These are phyloP conservation scores for Cebus imitator DNA, from an alignment of 2,113 vertebrate genomes.

Conservation along the genomic window DNA sequence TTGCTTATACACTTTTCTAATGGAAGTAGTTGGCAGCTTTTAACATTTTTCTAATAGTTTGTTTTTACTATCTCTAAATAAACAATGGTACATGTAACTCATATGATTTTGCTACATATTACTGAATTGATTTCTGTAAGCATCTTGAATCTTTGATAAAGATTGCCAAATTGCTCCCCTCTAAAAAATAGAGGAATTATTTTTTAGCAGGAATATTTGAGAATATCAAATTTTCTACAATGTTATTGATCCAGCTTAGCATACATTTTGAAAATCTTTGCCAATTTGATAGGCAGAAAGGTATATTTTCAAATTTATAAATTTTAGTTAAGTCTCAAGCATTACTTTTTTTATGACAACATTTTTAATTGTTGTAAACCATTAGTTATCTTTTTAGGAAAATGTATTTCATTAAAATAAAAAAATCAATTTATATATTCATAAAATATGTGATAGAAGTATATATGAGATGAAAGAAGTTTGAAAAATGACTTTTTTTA, in stretches of 20 bases:
- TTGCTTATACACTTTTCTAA: background rate
- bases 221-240: background rate
- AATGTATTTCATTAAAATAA: background rate
- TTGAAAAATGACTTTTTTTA: conserved; percentile 13
- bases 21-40: background rate
- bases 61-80: background rate
- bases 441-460: background rate
- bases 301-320: background rate
- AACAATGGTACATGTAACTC: background rate
- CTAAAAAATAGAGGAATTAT: background rate
- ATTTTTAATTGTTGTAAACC: background rate
- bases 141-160: conserved; percentile 6
- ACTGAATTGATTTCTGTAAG: background rate
- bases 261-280: conserved; percentile 7
- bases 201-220: background rate
- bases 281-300: background rate
- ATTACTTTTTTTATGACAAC: background rate
- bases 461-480: background rate
- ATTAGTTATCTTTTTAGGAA: background rate
- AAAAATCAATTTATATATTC: background rate
- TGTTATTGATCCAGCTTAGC: background rate
- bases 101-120: background rate
- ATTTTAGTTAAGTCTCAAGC: background rate
- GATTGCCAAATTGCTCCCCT: background rate
- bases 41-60: background rate